Percentiles rank a stretch among this genome's conserved stretches.
These are phyloP conservation scores for Montipora sp. DNA, from an alignment of 64 coral and sea anemone genomes.

Conservation along the genomic window DNA sequence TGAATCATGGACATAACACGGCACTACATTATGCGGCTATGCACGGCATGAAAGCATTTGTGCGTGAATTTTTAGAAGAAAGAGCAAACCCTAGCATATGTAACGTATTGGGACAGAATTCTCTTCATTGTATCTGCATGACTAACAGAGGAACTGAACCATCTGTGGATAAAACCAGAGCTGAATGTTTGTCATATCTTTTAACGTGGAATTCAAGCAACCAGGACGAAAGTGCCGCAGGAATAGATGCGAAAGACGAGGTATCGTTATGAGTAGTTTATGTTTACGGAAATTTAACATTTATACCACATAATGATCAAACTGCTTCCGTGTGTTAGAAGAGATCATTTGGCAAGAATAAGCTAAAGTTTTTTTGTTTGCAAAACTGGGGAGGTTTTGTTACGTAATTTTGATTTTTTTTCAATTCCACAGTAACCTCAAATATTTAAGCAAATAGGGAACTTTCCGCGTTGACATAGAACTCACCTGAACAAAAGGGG, in stretches of 20 bases:
- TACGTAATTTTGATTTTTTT: no score
- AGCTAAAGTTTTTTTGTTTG: no score
- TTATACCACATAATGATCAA: not conserved
- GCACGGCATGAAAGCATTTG: constrained; percentile 89
- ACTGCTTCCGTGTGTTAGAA: not conserved
- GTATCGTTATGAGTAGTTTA: not conserved
- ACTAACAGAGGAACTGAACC: constrained; percentile 49
- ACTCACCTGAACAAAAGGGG: no score
- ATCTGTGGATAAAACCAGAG: constrained; percentile 69
- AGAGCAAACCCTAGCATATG: constrained; percentile 69
- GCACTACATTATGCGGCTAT: constrained; percentile 83
- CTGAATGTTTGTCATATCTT: constrained; percentile 82
- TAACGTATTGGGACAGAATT: constrained; percentile 75
- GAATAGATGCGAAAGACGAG: constrained; percentile 66
- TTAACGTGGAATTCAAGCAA: constrained; percentile 69
- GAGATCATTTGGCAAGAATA: not conserved
- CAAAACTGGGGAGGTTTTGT: no score
- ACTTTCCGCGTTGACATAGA: no score
- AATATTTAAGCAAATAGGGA: no score
- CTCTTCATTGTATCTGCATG: constrained; percentile 81
- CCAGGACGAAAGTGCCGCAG: constrained; percentile 23
- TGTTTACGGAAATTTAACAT: not conserved
- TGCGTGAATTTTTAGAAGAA: constrained; percentile 87
- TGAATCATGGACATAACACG: constrained; percentile 80
- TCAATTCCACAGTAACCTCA: no score